A percentile compares a stretch with the other conserved stretches of the same genome.
Conservation (phyloP, 2,888 invertebrate genomes). For the Acholoe squamosa region DNA sequence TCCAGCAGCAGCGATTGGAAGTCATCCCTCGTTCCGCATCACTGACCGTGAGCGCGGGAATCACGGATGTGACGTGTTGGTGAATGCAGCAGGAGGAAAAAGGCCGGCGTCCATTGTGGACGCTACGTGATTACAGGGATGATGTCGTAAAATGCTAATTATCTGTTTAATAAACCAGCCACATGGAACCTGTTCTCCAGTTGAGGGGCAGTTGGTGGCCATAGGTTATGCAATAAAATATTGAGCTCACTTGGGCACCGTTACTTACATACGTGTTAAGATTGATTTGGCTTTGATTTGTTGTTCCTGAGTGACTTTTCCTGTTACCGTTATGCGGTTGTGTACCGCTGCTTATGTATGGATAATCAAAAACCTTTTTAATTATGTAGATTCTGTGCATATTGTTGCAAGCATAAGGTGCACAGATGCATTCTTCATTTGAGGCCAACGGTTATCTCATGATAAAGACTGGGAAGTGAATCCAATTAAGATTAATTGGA, state of each 20-base stretch:
- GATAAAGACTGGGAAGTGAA: too few relatives aligned
- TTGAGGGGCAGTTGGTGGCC: not conserved
- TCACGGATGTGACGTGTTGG: not conserved
- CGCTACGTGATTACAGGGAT: not conserved
- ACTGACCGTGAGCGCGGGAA: not conserved
- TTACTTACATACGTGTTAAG: too few relatives aligned
- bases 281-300: too few relatives aligned
- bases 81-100: not conserved
- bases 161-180: not conserved
- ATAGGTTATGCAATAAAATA: not conserved
- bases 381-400: too few relatives aligned
- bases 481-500: too few relatives aligned
- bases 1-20: not conserved
- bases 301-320: too few relatives aligned
- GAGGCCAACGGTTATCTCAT: too few relatives aligned
- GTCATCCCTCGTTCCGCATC: not conserved
- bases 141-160: slow-evolving; percentile 13
- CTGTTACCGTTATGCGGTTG: too few relatives aligned
- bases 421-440: too few relatives aligned
- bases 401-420: too few relatives aligned
- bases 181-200: not conserved
- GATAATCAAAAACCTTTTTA: too few relatives aligned
- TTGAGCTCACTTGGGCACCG: not conserved
- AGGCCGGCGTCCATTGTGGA: not conserved
- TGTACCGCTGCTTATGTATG: too few relatives aligned